These are phyloP conservation scores for Botia almorhae DNA, from an alignment of 2,797 vertebrate genomes.

Conservation along the genomic window DNA sequence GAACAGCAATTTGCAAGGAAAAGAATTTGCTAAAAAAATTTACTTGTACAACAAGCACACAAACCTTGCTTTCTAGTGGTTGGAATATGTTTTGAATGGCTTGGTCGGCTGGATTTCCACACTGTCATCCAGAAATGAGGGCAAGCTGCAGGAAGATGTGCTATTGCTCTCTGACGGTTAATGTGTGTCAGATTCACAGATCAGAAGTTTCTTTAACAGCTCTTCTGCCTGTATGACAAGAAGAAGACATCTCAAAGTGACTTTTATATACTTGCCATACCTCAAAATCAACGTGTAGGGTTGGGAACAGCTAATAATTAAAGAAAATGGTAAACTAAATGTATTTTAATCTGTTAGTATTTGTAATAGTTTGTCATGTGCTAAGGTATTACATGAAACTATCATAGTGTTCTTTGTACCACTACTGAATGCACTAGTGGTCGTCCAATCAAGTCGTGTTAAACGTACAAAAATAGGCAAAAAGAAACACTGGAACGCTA, in stretches of 20 bases:
- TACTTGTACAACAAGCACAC: not conserved
- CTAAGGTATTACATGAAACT: not conserved
- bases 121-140: constrained; percentile 66
- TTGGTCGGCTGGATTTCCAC: constrained; percentile 65
- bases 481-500: too few species aligned
- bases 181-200: constrained; percentile 75
- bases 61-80: constrained; percentile 74
- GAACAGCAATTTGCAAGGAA: not conserved
- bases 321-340: not conserved
- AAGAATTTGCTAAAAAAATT: constrained; percentile 6
- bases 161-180: constrained; percentile 76
- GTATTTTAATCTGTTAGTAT: too few species aligned
- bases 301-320: too few species aligned
- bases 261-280: not conserved
- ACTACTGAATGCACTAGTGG: not conserved
- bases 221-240: constrained; percentile 82
- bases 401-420: not conserved
- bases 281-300: not conserved
- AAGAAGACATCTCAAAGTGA: constrained; percentile 49
- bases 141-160: constrained; percentile 77
- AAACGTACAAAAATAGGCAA: not conserved
- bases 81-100: constrained; percentile 46
- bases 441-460: not conserved
- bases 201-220: constrained; percentile 82
- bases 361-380: not conserved